phyloP scores from a whole-genome alignment of 2,113 vertebrate species.

The Sisor rabdophorus region DNA sequence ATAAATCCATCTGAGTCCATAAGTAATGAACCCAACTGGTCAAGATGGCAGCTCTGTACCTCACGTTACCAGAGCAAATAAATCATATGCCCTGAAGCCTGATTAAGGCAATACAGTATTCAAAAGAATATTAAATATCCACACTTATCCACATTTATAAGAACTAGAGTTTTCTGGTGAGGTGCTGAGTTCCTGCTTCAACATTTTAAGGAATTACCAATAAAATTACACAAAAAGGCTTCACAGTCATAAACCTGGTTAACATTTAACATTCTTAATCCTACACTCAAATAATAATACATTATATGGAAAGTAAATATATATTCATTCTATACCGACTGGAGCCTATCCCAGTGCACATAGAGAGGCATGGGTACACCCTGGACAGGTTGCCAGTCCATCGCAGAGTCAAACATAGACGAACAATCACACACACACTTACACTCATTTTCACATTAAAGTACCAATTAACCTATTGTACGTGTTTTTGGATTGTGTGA shows the following conservation, averaged over 20 bases:
- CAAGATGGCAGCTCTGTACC: neutral
- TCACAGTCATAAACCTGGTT: too few relatives aligned
- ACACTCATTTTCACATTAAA: too few relatives aligned
- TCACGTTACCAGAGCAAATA: neutral
- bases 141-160: neutral
- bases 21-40: too few relatives aligned
- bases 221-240: neutral
- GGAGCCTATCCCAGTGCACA: too few relatives aligned
- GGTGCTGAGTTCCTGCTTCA: neutral
- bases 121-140: neutral
- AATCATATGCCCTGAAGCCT: neutral
- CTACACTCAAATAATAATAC: constrained; percentile 1
- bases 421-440: too few relatives aligned
- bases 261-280: neutral
- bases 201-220: neutral
- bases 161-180: neutral
- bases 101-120: neutral
- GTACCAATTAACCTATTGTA: too few relatives aligned
- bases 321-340: too few relatives aligned
- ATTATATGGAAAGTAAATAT: too few relatives aligned
- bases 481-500: too few relatives aligned
- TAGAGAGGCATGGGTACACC: too few relatives aligned
- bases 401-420: too few relatives aligned
- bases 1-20: neutral
- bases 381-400: too few relatives aligned